These are phyloP conservation scores for Tinea pellionella DNA, from an alignment of 2,888 invertebrate species.

Conservation along the genomic window DNA sequence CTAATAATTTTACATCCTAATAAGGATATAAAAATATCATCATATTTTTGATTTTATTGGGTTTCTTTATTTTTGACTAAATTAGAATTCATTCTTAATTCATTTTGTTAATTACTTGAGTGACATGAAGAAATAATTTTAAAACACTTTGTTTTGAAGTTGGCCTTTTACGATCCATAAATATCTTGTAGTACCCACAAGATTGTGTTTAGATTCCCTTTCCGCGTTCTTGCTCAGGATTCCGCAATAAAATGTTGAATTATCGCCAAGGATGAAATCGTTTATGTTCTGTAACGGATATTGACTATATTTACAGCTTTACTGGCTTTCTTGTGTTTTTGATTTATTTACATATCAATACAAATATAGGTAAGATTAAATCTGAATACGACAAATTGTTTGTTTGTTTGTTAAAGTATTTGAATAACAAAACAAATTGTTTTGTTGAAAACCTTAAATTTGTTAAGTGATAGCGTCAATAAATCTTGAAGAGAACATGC, in stretches of 20 bases:
- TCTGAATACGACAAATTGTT: too few relatives aligned
- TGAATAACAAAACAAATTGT: not conserved
- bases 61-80: not conserved
- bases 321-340: not conserved
- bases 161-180: slow-evolving; percentile 3
- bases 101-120: not conserved
- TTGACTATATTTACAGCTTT: slow-evolving; percentile 9
- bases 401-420: not conserved
- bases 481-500: slow-evolving; percentile 24
- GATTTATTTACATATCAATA: not conserved
- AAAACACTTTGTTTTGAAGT: not conserved
- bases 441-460: not conserved
- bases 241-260: slow-evolving; percentile 27
- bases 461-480: slow-evolving; percentile 5
- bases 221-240: slow-evolving; percentile 5
- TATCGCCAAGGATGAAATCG: slow-evolving; percentile 19
- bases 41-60: not conserved
- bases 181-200: slow-evolving; percentile 3
- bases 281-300: slow-evolving; percentile 10
- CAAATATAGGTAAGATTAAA: not conserved
- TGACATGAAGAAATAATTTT: not conserved
- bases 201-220: slow-evolving; percentile 5
- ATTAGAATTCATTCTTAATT: not conserved
- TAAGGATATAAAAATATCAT: not conserved
- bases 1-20: not conserved